phyloP scores from a whole-genome alignment of 2,797 vertebrate species.

The Molossus molossus region DNA sequence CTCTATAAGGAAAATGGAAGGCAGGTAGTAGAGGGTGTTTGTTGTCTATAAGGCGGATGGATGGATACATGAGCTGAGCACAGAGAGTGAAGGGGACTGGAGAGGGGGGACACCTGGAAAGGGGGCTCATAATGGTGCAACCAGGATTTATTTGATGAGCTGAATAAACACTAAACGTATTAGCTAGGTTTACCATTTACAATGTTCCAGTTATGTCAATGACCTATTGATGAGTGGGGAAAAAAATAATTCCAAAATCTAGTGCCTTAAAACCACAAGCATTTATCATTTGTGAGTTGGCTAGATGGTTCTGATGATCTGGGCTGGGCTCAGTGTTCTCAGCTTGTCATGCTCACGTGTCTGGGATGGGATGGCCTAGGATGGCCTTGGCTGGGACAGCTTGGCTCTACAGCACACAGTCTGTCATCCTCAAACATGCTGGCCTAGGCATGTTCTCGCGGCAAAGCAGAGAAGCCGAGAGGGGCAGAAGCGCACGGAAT shows the following conservation, averaged over 20 bases:
- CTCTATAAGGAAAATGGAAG: not conserved
- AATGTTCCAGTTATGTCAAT: not conserved
- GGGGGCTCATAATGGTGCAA: rapidly evolving
- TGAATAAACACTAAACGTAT: not conserved
- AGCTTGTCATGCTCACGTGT: rapidly evolving
- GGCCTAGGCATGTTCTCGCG: not conserved
- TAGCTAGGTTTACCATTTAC: not conserved
- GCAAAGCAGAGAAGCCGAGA: not conserved
- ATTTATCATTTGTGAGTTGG: not conserved
- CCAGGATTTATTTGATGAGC: not conserved
- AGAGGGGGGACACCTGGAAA: not conserved
- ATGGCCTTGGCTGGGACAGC: not conserved
- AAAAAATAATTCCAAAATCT: not conserved
- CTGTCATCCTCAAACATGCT: not conserved
- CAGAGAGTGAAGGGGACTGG: not conserved
- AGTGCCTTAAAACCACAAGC: not conserved
- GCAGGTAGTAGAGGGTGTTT: not conserved
- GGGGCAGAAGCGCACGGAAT: rapidly evolving
- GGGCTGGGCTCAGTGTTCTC: rapidly evolving
- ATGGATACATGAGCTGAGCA: rapidly evolving
- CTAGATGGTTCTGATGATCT: not conserved
- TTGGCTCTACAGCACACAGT: rapidly evolving
- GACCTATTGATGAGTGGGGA: not conserved
- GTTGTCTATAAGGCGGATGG: not conserved
- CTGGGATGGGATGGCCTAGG: not conserved